Percentiles rank a stretch among this genome's conserved stretches.
These are phyloP conservation scores for Macaria notata DNA, from an alignment of 2,888 invertebrate genomes.

Conservation along the genomic window DNA sequence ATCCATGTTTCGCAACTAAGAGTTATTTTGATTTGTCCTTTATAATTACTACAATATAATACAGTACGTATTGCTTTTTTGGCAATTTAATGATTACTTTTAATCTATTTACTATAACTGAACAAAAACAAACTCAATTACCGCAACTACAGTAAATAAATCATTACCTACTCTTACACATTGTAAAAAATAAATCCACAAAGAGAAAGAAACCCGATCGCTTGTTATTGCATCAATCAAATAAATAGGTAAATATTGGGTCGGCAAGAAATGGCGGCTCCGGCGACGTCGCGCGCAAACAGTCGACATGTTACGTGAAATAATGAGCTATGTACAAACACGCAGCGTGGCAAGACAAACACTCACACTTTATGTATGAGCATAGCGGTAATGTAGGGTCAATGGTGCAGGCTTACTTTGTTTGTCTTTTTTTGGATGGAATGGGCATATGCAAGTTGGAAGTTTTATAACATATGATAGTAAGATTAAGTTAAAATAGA, in stretches of 20 bases:
- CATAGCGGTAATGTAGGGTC: conserved; percentile 8
- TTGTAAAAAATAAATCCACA: conserved; percentile 7
- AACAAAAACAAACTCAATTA: no score
- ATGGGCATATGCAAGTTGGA: no score
- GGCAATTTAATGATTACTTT: no score
- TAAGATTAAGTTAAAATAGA: no score
- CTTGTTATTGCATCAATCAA: conserved; percentile 44
- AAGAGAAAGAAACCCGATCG: conserved; percentile 31
- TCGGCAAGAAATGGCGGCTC: conserved; percentile 40
- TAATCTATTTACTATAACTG: no score
- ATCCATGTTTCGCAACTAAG: no score
- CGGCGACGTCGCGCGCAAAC: conserved; percentile 52
- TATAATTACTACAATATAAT: no score
- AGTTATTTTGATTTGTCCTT: no score
- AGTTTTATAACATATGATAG: no score
- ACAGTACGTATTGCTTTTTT: no score
- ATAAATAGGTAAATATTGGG: conserved; percentile 46
- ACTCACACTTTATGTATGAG: conserved; percentile 22
- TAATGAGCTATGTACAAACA: conserved; percentile 69
- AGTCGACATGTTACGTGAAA: conserved; percentile 54
- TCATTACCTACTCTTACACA: neutral
- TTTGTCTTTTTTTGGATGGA: no score
- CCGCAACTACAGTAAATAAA: no score
- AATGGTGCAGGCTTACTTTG: conserved; percentile 1
- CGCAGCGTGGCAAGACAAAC: conserved; percentile 49